Evolutionary conservation across 2,888 invertebrate species (phyloP).

Genomic region (Plemyria rubiginata): DNA sequence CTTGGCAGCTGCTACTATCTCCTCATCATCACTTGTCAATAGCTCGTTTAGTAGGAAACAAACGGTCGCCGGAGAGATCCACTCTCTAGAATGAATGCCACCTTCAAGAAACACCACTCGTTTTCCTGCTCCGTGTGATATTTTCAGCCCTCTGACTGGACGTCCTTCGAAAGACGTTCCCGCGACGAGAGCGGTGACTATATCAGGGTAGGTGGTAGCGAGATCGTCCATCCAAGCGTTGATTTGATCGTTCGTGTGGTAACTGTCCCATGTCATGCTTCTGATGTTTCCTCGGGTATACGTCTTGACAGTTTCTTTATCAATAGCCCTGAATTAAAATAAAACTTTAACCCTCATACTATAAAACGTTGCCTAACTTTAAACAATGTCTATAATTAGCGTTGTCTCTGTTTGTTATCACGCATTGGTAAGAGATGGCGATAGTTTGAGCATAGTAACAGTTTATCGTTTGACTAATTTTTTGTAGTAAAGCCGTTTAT

Average conservation of each 20-base stretch:
- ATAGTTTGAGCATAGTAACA: too few species aligned
- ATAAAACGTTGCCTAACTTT: too few species aligned
- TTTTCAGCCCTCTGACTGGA: slow-evolving; percentile 75
- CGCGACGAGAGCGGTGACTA: slow-evolving; percentile 67
- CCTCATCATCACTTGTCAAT: slow-evolving; percentile 83
- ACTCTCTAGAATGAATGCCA: slow-evolving; percentile 91
- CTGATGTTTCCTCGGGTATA: slow-evolving; percentile 47
- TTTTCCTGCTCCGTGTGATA: slow-evolving; percentile 56
- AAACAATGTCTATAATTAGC: too few species aligned
- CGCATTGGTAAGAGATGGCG: too few species aligned
- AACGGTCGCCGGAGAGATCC: slow-evolving; percentile 88
- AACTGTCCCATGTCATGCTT: slow-evolving; percentile 78
- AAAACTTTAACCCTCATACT: too few species aligned
- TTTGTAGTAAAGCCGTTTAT: too few species aligned
- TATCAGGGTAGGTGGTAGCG: slow-evolving; percentile 68
- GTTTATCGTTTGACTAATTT: too few species aligned
- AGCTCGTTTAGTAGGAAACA: slow-evolving; percentile 88
- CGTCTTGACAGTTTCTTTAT: slow-evolving; percentile 63
- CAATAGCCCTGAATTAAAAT: slow-evolving; percentile 72
- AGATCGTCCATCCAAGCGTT: slow-evolving; percentile 84
- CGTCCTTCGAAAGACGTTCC: slow-evolving; percentile 76
- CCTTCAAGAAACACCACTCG: slow-evolving; percentile 68
- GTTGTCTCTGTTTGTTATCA: too few species aligned
- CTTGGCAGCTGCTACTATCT: slow-evolving; percentile 83
- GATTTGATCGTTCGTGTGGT: slow-evolving; percentile 85